Evolutionary conservation across 2,113 vertebrate species (phyloP).

Genomic region (Pelecanus crispus): DNA sequence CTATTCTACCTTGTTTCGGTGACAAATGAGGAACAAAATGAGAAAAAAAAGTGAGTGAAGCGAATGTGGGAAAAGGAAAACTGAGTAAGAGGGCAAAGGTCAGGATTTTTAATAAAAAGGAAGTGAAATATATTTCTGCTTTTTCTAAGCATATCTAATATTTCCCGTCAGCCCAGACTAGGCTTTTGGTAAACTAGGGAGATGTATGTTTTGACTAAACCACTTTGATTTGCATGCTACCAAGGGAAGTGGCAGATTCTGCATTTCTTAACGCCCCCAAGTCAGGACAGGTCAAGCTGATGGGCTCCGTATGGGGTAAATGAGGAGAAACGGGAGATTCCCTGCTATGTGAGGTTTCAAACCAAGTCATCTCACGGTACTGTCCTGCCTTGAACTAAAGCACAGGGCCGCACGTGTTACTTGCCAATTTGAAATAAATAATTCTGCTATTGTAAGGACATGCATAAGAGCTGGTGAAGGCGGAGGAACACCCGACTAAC

Average conservation of each 20-base stretch:
- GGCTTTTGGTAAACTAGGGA: background rate
- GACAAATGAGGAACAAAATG: background rate
- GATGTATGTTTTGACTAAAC: background rate
- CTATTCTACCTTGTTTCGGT: background rate
- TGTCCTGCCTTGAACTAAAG: background rate
- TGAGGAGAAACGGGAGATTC: background rate
- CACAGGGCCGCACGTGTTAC: background rate
- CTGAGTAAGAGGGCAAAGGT: background rate
- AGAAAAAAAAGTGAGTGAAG: background rate
- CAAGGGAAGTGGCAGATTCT: background rate
- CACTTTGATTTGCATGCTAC: background rate
- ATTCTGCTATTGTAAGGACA: background rate
- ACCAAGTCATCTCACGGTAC: background rate
- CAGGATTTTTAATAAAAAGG: background rate
- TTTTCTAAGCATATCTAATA: background rate
- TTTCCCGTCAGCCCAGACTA: background rate
- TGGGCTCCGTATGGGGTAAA: background rate
- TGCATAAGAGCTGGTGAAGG: background rate
- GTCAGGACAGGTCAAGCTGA: background rate
- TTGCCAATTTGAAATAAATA: background rate
- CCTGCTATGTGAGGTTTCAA: background rate
- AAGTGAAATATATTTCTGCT: background rate
- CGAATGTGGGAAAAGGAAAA: background rate
- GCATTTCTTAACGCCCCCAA: background rate
- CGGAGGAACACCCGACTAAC: background rate